These are phyloP conservation scores for Pachycephus smyrnensis DNA, from an alignment of 2,888 invertebrate genomes.

Conservation along the genomic window DNA sequence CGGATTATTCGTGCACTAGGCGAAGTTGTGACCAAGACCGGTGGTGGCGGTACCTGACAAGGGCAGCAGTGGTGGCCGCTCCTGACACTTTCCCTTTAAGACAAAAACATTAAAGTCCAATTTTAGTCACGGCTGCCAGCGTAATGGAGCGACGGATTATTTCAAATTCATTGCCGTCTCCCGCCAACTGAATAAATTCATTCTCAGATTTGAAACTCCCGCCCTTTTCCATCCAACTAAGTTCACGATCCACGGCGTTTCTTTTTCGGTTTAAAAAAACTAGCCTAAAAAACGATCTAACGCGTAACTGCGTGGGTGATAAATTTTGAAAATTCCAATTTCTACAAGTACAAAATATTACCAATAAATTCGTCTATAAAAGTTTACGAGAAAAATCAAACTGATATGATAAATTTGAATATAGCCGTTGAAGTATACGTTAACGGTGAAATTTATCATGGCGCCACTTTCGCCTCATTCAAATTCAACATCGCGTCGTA, in stretches of 20 bases:
- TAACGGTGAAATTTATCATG: background rate
- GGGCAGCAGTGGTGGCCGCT: conserved; percentile 70
- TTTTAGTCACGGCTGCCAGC: background rate
- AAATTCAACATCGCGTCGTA: too few relatives aligned
- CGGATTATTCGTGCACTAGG: conserved; percentile 84
- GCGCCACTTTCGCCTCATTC: background rate
- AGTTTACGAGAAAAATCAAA: background rate
- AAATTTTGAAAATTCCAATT: background rate
- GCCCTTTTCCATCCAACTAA: background rate
- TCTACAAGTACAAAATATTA: background rate
- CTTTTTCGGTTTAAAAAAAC: background rate
- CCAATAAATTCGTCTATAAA: background rate
- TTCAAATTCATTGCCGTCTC: background rate
- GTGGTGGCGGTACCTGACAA: conserved; percentile 78
- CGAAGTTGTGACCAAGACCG: conserved; percentile 79
- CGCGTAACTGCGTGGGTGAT: background rate
- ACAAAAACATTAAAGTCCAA: background rate
- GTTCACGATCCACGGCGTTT: background rate
- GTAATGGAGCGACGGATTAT: background rate
- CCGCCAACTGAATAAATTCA: background rate
- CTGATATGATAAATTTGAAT: background rate
- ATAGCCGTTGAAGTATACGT: background rate
- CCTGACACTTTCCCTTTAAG: conserved; percentile 60
- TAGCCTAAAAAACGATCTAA: background rate
- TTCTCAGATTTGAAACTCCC: too few relatives aligned